Conservation (phyloP, 2,888 invertebrate genomes). For the Lochmaea capreae region DNA sequence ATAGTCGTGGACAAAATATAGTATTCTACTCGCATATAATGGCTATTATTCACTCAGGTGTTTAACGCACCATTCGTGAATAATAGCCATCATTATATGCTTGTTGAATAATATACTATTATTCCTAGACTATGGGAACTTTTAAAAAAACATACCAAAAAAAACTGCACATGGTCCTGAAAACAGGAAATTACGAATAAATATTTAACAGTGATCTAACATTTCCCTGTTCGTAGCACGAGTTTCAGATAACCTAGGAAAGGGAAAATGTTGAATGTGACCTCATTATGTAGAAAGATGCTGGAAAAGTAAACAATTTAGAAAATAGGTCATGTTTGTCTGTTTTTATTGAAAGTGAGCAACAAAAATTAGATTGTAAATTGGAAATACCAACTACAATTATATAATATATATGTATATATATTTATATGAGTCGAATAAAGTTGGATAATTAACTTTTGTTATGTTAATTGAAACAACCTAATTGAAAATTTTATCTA, state of each 20-base stretch:
- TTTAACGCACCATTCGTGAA: too few relatives aligned
- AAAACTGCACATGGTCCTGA: constrained; percentile 17
- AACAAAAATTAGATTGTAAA: constrained; percentile 1
- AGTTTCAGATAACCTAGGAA: constrained; percentile 15
- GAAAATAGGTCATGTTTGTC: constrained; percentile 19
- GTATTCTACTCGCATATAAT: too few relatives aligned
- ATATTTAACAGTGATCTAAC: constrained; percentile 36
- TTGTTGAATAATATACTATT: too few relatives aligned
- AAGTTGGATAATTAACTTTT: not conserved
- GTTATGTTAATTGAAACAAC: not conserved
- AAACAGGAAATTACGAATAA: constrained; percentile 37
- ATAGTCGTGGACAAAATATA: too few relatives aligned
- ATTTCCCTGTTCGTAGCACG: constrained; percentile 19
- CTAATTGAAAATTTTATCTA: not conserved
- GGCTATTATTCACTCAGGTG: too few relatives aligned
- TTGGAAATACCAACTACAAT: constrained; percentile 4
- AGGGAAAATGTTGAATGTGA: constrained; percentile 16
- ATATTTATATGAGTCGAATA: not conserved
- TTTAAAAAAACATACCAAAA: not conserved
- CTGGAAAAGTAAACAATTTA: constrained; percentile 6
- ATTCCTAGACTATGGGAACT: not conserved
- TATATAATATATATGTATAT: too few relatives aligned
- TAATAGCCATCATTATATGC: too few relatives aligned
- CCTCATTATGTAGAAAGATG: constrained; percentile 12
- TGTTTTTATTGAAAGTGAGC: constrained; percentile 4